Percentiles rank a stretch among this genome's conserved stretches.
phyloP scores from a whole-genome alignment of 2,797 vertebrate genomes.

The Chiloscyllium punctatum region DNA sequence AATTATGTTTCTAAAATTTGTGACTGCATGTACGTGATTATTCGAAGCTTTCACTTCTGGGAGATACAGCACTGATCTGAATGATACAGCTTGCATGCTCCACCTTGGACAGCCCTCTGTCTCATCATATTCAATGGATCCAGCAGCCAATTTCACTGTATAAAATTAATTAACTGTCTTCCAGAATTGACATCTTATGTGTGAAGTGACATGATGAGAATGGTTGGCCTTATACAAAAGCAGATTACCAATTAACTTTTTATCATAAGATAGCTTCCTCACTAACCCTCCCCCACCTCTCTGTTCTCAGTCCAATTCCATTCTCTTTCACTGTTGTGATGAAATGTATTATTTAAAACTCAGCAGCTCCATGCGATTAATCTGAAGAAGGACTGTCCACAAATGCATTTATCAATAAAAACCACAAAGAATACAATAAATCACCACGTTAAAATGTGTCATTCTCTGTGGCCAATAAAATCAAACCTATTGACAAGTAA shows the following conservation, averaged over 20 bases:
- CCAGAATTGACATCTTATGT: slow-evolving; percentile 10
- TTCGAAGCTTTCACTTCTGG: neutral
- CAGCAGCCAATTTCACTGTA: neutral
- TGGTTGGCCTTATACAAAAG: neutral
- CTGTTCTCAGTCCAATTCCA: neutral
- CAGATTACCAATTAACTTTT: slow-evolving; percentile 31
- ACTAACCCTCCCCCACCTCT: neutral
- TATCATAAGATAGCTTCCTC: neutral
- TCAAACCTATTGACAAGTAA: neutral
- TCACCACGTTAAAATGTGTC: slow-evolving; percentile 17
- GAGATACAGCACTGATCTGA: neutral
- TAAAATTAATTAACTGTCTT: slow-evolving; percentile 33
- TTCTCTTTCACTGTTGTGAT: neutral
- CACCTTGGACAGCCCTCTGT: neutral
- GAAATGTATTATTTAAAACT: slow-evolving; percentile 37
- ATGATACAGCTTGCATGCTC: neutral
- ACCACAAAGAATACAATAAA: slow-evolving; percentile 27
- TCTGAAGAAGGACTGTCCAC: slow-evolving; percentile 3
- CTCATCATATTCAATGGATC: slow-evolving; percentile 23
- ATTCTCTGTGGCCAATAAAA: slow-evolving; percentile 10
- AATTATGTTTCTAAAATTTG: neutral
- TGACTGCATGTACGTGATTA: neutral
- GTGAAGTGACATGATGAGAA: slow-evolving; percentile 16
- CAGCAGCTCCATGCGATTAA: slow-evolving; percentile 18
- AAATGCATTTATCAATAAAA: slow-evolving; percentile 35